Evolutionary conservation across 2,113 vertebrate genomes (phyloP).

Genomic region (Butorides virescens): DNA sequence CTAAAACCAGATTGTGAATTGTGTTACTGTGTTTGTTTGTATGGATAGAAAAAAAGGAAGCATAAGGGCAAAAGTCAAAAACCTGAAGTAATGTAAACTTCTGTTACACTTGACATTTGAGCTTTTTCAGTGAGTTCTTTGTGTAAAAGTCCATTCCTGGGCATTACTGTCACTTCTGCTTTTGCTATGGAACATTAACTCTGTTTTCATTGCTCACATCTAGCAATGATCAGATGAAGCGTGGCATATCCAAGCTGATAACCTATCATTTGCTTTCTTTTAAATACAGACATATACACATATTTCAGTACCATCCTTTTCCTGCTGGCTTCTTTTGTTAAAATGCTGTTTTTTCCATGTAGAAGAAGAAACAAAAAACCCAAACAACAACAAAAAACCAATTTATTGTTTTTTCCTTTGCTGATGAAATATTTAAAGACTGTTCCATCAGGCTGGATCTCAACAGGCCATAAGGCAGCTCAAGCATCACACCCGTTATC

Average conservation of each 20-base stretch:
- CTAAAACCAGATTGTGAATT: background rate
- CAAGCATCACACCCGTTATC: fast-evolving
- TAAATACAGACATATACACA: background rate
- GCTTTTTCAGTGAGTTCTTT: constrained; percentile 41
- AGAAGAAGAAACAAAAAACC: background rate
- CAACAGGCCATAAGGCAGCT: background rate
- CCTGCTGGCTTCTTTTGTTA: background rate
- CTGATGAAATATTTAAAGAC: background rate
- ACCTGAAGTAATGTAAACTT: constrained; percentile 39
- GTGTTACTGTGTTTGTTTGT: background rate
- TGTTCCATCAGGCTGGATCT: background rate
- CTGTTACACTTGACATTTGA: constrained; percentile 45
- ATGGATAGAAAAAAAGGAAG: background rate
- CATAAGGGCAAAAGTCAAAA: background rate
- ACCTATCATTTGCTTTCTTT: constrained; percentile 39
- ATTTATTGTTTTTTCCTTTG: background rate
- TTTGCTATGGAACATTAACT: constrained; percentile 42
- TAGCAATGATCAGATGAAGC: constrained; percentile 27
- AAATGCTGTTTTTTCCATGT: background rate
- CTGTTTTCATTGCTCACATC: constrained; percentile 52
- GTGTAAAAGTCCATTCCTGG: constrained; percentile 42
- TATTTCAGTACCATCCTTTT: background rate
- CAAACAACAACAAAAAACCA: too few species aligned
- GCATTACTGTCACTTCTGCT: constrained; percentile 45
- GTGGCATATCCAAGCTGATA: constrained; percentile 46